Conservation (phyloP, 2,113 vertebrate genomes). For the Tragelaphus imberbis region DNA sequence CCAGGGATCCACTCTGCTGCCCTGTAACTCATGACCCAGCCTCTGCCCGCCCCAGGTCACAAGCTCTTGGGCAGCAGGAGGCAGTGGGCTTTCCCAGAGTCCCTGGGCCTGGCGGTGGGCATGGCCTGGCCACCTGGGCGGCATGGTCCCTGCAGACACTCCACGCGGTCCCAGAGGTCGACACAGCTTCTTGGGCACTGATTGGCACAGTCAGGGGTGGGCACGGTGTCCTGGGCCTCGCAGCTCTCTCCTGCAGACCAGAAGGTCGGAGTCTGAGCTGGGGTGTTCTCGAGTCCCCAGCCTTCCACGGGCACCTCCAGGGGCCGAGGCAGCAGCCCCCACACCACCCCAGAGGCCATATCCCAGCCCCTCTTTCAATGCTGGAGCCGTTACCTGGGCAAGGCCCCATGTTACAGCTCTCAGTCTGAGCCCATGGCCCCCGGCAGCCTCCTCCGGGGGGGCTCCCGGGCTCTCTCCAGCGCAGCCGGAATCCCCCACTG, state of each 20-base stretch:
- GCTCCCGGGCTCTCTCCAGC: constrained; percentile 76
- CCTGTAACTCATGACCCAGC: background rate
- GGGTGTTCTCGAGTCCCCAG: background rate
- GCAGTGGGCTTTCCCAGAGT: background rate
- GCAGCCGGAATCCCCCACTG: constrained; percentile 85
- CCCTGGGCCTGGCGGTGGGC: background rate
- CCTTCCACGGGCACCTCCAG: fast-evolving
- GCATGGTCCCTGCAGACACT: constrained; percentile 90
- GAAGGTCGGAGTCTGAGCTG: fast-evolving
- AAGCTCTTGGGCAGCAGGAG: background rate
- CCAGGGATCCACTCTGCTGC: background rate
- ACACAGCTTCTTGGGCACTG: constrained; percentile 87
- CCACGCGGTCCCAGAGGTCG: constrained; percentile 89
- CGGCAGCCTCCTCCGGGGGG: constrained; percentile 63
- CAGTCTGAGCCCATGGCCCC: constrained; percentile 83
- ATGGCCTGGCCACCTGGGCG: constrained; percentile 77
- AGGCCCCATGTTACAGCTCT: constrained; percentile 86
- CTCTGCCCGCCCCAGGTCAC: background rate
- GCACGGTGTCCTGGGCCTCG: constrained; percentile 79
- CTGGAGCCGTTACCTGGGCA: constrained; percentile 85
- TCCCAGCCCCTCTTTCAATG: background rate
- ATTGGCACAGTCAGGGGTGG: constrained; percentile 83
- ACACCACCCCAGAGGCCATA: background rate
- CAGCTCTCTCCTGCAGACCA: constrained; percentile 85
- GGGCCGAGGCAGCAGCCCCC: background rate